Evolutionary conservation across 2,797 vertebrate genomes (phyloP), one percentile per base, ranked within the genome.

Genomic region (Poeciliopsis presidionis): DNA sequence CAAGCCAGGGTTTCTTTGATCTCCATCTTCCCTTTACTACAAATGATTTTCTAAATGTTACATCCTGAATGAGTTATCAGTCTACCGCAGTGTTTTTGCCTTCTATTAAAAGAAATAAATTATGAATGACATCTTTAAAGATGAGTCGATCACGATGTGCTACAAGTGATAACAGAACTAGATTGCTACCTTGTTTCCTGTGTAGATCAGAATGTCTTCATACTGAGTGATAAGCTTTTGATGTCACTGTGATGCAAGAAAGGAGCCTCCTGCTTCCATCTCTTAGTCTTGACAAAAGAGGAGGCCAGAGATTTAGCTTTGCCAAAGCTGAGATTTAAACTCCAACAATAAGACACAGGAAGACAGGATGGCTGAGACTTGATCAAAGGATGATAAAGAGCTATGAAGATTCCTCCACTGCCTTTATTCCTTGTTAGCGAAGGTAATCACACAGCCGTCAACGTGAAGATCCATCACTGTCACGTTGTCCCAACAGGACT

Each of bases 331-430:
- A 76, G 79, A 79, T 81, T 70, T 76, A 74, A 36, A 28, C 78
- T 84, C 47, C 45, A 78, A 76, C 75, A 39, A 81, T 80, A 59
- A 89, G 81, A 88, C 76, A 46, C 47, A 20, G 22, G 72, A 70
- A 82, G 69, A 57, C 75, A 76, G 75, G 81, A 65, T 77, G 51
- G 78, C 67, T 75, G 82, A 73, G 78, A 75, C 78, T 59, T 86
- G 91, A 93, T 94, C 89, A 93, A 89, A 92, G 89, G 83, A 83
- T 90, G 88, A 92, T 89, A 88, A 92, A 90, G 81, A 90, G 84
- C 89, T 77, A 81, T 63, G 85, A 85, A 84, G 84, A 87, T 85
- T 86, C 79, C 80, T 88, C 82, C 81, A 30, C 84, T 86, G 77
- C 86, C 88, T 92, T 93, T 81, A 91, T 90, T 84, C 87, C 90